phyloP scores from a whole-genome alignment of 1,140 invertebrate species.

The Polypedilum vanderplanki region DNA sequence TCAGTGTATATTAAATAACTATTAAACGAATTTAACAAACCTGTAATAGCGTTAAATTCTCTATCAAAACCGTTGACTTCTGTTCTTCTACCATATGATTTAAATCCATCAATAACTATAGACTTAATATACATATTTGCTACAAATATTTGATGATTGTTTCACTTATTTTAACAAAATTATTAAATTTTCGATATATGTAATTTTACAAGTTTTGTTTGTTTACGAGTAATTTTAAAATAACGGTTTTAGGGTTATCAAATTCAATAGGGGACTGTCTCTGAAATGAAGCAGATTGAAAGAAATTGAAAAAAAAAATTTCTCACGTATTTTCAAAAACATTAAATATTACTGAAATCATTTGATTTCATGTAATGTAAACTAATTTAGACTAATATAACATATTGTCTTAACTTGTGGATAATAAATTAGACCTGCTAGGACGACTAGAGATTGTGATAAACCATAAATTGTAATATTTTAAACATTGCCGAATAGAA shows the following conservation, averaged over 20 bases:
- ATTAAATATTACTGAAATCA: too few relatives aligned
- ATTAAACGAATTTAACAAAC: slow-evolving; percentile 40
- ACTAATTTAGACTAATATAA: too few relatives aligned
- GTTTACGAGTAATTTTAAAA: neutral
- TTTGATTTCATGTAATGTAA: too few relatives aligned
- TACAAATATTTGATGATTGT: neutral
- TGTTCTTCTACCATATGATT: slow-evolving; percentile 91
- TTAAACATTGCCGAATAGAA: slow-evolving; percentile 2
- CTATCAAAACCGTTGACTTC: slow-evolving; percentile 92
- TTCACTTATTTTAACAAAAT: neutral
- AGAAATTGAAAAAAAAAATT: too few relatives aligned
- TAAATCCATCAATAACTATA: slow-evolving; percentile 94
- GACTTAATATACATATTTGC: slow-evolving; percentile 87
- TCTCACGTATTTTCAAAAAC: too few relatives aligned
- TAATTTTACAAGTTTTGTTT: neutral
- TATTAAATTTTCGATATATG: too few relatives aligned
- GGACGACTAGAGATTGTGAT: too few relatives aligned
- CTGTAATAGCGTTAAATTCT: slow-evolving; percentile 97
- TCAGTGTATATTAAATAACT: too few relatives aligned
- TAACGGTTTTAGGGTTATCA: neutral
- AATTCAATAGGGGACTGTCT: too few relatives aligned
- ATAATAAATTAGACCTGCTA: too few relatives aligned
- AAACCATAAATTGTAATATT: neutral
- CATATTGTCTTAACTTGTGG: too few relatives aligned
- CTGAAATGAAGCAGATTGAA: too few relatives aligned